phyloP scores from a whole-genome alignment of 2,797 vertebrate genomes.

The Varecia variegata region DNA sequence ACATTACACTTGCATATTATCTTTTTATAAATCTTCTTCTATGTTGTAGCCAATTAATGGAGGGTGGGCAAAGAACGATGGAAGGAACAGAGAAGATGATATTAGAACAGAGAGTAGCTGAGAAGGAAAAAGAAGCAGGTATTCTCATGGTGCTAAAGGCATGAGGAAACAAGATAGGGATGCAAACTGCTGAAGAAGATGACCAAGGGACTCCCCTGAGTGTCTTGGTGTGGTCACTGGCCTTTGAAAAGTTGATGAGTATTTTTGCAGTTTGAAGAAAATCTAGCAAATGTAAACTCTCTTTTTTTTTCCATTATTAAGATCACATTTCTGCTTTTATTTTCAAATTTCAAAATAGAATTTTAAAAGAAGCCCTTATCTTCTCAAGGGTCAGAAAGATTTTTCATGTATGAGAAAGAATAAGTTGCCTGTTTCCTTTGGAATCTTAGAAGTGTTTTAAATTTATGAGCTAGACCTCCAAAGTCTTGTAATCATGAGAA shows the following conservation, averaged over 20 bases:
- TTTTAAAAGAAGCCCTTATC: conserved; percentile 22
- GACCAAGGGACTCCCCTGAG: neutral
- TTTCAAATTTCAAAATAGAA: conserved; percentile 10
- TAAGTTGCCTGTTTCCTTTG: neutral
- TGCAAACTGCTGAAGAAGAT: neutral
- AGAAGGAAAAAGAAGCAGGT: neutral
- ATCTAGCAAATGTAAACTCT: neutral
- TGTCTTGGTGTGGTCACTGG: neutral
- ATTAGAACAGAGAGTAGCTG: neutral
- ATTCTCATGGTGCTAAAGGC: neutral
- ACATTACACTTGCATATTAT: neutral
- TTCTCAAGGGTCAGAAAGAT: conserved; percentile 23
- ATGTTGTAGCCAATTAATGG: neutral
- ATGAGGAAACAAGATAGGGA: neutral
- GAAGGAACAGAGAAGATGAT: neutral
- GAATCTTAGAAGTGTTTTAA: neutral
- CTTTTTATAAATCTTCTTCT: neutral
- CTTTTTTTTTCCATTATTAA: neutral
- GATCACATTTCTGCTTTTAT: conserved; percentile 10
- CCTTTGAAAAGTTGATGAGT: conserved; percentile 10
- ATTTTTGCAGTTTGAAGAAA: neutral
- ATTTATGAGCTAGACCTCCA: neutral
- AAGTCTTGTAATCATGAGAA: conserved; percentile 1
- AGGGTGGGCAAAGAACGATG: neutral
- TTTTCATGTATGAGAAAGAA: neutral